phyloP scores from a whole-genome alignment of 2,113 vertebrate genomes.

The Atrichornis clamosus region DNA sequence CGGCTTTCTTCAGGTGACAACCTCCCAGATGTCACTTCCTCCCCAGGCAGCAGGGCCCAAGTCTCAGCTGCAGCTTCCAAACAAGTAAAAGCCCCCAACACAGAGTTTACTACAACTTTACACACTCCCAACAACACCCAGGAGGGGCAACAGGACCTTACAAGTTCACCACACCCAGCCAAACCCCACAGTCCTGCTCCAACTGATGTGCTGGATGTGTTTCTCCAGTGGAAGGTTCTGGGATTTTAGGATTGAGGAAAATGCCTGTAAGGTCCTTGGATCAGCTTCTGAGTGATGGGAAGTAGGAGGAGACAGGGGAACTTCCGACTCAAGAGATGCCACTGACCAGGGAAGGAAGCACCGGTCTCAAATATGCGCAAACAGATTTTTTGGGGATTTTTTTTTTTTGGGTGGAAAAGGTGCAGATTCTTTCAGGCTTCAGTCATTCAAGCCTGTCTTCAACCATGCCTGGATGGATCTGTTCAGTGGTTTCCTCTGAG shows the following conservation, averaged over 20 bases:
- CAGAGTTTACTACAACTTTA: not conserved
- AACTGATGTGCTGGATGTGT: rapidly evolving
- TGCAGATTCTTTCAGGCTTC: not conserved
- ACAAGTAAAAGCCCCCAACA: not conserved
- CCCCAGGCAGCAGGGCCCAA: rapidly evolving
- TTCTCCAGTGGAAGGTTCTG: not conserved
- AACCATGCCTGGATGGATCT: not conserved
- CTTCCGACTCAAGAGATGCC: not conserved
- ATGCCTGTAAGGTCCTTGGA: not conserved
- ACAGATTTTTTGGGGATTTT: not conserved
- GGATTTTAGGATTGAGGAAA: not conserved
- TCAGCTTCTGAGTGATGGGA: not conserved
- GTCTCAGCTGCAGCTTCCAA: not conserved
- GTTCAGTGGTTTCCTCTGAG: not conserved
- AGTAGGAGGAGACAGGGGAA: not conserved
- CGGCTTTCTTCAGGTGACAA: not conserved
- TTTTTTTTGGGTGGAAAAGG: not conserved
- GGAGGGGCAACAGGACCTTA: rapidly evolving
- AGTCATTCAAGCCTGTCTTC: not conserved
- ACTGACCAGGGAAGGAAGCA: not conserved
- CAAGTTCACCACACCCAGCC: too few relatives aligned
- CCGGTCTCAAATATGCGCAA: not conserved
- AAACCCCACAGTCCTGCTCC: not conserved
- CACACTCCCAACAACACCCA: rapidly evolving
- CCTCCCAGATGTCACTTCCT: not conserved